phyloP scores from a whole-genome alignment of 2,797 vertebrate genomes.

The Kryptolebias ocellatus region DNA sequence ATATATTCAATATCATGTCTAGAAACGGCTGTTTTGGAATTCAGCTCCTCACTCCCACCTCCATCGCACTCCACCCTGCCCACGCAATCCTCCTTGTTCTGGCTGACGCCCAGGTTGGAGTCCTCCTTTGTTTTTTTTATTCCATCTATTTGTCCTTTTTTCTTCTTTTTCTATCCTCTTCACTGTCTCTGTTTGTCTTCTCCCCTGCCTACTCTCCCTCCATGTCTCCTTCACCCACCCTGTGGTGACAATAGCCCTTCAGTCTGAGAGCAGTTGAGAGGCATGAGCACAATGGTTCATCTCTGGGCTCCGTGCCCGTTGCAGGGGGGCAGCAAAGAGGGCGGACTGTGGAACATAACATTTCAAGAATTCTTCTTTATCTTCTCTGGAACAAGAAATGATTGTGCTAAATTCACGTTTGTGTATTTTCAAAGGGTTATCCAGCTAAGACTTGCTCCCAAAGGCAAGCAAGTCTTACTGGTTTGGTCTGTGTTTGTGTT shows the following conservation, averaged over 20 bases:
- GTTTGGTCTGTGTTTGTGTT: no score
- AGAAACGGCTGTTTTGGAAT: conserved; percentile 71
- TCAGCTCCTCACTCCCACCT: conserved; percentile 56
- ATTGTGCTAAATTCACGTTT: conserved; percentile 23
- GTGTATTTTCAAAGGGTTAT: conserved; percentile 8
- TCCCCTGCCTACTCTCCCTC: conserved; percentile 39
- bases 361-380: conserved; percentile 25
- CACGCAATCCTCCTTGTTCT: conserved; percentile 62
- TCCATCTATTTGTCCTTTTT: conserved; percentile 41
- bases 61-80: conserved; percentile 49
- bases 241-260: conserved; percentile 64
- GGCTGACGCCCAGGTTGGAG: conserved; percentile 48
- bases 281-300: conserved; percentile 63
- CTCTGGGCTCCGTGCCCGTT: conserved; percentile 58
- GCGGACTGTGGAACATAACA: conserved; percentile 12
- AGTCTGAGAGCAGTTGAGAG: conserved; percentile 56
- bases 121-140: conserved; percentile 49
- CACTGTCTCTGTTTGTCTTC: conserved; percentile 27
- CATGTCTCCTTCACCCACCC: conserved; percentile 61
- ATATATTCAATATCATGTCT: conserved; percentile 71
- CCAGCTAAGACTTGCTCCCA: not conserved
- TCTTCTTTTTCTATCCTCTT: conserved; percentile 39
- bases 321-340: conserved; percentile 36
- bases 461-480: no score
- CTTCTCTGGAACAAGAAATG: conserved; percentile 40